phyloP scores from a whole-genome alignment of 1,140 invertebrate genomes.

The Sitodiplosis mosellana region DNA sequence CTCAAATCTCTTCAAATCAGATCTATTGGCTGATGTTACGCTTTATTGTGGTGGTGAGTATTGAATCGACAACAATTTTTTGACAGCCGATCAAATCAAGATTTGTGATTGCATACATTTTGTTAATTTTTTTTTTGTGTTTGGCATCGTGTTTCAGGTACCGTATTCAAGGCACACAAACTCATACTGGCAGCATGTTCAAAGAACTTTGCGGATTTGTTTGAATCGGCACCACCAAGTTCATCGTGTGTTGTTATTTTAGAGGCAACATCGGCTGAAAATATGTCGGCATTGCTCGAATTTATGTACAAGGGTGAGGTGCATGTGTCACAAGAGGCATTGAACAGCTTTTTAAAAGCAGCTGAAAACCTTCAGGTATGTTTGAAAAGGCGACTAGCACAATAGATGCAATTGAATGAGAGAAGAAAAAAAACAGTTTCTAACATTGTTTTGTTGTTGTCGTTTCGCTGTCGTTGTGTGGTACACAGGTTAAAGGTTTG shows the following conservation, averaged over 20 bases:
- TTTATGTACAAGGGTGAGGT: slow-evolving; percentile 90
- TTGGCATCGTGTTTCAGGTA: slow-evolving; percentile 38
- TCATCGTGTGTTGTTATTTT: slow-evolving; percentile 68
- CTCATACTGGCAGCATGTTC: slow-evolving; percentile 83
- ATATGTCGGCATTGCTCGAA: slow-evolving; percentile 75
- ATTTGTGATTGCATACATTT: no score
- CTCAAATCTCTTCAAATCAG: slow-evolving; percentile 74
- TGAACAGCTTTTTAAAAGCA: slow-evolving; percentile 76
- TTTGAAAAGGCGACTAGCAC: no score
- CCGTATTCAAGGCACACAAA: slow-evolving; percentile 78
- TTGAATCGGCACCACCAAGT: slow-evolving; percentile 70
- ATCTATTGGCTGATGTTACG: slow-evolving; percentile 74
- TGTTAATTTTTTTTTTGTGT: slow-evolving; percentile 1
- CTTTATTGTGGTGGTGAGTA: slow-evolving; percentile 74
- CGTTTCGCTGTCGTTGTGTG: no score
- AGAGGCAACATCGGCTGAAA: slow-evolving; percentile 68
- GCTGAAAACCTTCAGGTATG: slow-evolving; percentile 70
- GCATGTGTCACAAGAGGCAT: slow-evolving; percentile 72
- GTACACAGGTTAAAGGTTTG: slow-evolving; percentile 60
- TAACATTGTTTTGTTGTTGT: no score
- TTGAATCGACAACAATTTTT: no score
- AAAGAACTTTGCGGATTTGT: slow-evolving; percentile 82
- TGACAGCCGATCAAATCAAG: no score
- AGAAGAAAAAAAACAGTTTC: no score
- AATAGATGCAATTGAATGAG: no score